Percentiles rank a stretch among this genome's conserved stretches.
These are phyloP conservation scores for Halictus quadricinctus DNA, from an alignment of 2,888 invertebrate species.

Conservation along the genomic window DNA sequence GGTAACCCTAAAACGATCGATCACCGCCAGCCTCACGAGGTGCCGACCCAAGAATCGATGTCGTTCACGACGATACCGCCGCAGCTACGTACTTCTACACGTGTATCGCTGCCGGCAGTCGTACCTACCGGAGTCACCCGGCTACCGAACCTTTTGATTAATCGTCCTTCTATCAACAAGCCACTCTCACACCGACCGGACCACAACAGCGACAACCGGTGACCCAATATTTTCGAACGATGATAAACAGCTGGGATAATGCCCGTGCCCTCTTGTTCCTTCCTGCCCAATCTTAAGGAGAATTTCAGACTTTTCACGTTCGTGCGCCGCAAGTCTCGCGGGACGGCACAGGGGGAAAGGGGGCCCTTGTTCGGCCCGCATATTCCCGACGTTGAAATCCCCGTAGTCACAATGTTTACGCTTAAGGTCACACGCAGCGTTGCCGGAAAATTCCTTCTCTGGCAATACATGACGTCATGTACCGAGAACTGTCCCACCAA, in stretches of 20 bases:
- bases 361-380: too few species aligned
- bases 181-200: constrained; percentile 61
- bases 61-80: constrained; percentile 63
- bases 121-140: constrained; percentile 41
- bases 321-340: too few species aligned
- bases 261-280: background rate
- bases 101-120: constrained; percentile 57
- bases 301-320: background rate
- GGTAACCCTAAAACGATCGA: constrained; percentile 81
- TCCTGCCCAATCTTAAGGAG: background rate
- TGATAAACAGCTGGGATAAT: background rate
- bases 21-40: constrained; percentile 71
- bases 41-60: constrained; percentile 73
- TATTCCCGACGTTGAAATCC: too few species aligned
- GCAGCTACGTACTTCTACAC: constrained; percentile 58
- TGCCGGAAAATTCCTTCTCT: too few species aligned
- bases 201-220: background rate
- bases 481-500: too few species aligned
- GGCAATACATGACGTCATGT: too few species aligned
- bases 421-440: background rate
- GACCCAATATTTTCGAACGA: background rate
- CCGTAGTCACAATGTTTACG: background rate
- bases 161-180: constrained; percentile 74
- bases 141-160: constrained; percentile 71
- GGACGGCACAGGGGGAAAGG: too few species aligned